A percentile compares a stretch with the other conserved stretches of the same genome.
Evolutionary conservation across 2,888 invertebrate species (phyloP).

Genomic region (Pseudococcus viburni): DNA sequence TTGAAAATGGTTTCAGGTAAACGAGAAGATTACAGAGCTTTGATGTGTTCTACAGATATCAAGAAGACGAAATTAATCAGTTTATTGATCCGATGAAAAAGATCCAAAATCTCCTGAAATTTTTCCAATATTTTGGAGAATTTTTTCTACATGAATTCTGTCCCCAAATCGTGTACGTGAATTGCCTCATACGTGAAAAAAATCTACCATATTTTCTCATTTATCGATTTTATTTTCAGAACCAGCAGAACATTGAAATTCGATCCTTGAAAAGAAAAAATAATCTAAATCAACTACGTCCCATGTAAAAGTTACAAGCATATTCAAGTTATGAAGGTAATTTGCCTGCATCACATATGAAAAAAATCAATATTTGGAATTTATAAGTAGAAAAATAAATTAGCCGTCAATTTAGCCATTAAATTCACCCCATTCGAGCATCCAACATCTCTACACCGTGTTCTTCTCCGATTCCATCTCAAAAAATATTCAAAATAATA

Average conservation of each 20-base stretch:
- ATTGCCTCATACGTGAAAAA: too few relatives aligned
- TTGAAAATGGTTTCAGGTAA: too few relatives aligned
- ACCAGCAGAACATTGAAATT: not conserved
- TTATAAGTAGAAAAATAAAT: conserved; percentile 15
- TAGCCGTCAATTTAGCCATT: not conserved
- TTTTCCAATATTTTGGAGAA: not conserved
- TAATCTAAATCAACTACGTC: not conserved
- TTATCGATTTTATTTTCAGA: not conserved
- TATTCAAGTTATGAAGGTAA: not conserved
- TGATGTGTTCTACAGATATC: too few relatives aligned
- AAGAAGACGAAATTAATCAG: too few relatives aligned
- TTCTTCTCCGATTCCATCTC: not conserved
- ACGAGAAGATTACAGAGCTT: too few relatives aligned
- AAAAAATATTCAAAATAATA: not conserved
- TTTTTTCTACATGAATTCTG: too few relatives aligned
- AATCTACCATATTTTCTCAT: not conserved
- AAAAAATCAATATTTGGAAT: conserved; percentile 44
- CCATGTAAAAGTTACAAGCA: not conserved
- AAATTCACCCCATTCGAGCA: not conserved
- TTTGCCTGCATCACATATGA: conserved; percentile 23
- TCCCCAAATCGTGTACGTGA: too few relatives aligned
- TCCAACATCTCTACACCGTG: not conserved
- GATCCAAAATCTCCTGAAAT: not conserved
- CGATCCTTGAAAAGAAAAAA: not conserved
- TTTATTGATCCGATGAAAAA: not conserved